Evolutionary conservation across 2,797 vertebrate species (phyloP).

Genomic region (Selene dorsalis): DNA sequence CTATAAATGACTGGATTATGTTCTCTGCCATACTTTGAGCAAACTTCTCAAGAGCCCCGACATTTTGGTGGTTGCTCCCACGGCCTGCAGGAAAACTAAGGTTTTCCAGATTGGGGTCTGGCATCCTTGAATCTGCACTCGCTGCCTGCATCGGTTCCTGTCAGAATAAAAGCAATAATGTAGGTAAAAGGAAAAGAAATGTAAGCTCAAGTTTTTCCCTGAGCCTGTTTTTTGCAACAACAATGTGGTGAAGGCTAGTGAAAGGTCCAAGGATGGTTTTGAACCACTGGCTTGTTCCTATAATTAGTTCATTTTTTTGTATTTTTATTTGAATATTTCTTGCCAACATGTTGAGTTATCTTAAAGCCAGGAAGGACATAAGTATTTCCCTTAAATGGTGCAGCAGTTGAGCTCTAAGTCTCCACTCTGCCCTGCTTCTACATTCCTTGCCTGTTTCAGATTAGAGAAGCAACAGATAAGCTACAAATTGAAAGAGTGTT

Average conservation of each 20-base stretch:
- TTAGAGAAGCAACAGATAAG: constrained; percentile 13
- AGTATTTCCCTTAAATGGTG: constrained; percentile 20
- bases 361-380: constrained; percentile 14
- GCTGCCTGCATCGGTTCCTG: constrained; percentile 64
- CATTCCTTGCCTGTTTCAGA: constrained; percentile 24
- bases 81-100: constrained; percentile 6
- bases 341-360: constrained; percentile 16
- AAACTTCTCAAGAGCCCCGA: constrained; percentile 60
- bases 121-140: constrained; percentile 32
- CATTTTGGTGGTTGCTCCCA: neutral
- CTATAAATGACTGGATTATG: constrained; percentile 64
- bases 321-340: constrained; percentile 30
- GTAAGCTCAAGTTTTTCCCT: constrained; percentile 10
- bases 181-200: constrained; percentile 31
- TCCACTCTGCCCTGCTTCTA: constrained; percentile 4
- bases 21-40: constrained; percentile 70
- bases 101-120: constrained; percentile 30
- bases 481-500: neutral
- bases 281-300: constrained; percentile 7
- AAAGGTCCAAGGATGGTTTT: constrained; percentile 38
- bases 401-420: neutral
- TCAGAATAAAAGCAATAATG: constrained; percentile 36
- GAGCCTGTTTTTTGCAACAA: neutral
- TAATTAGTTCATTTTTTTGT: constrained; percentile 14
- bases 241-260: constrained; percentile 1